phyloP scores from a whole-genome alignment of 92 coral and sea anemone genomes.

The Parazoanthus atlanticus region DNA sequence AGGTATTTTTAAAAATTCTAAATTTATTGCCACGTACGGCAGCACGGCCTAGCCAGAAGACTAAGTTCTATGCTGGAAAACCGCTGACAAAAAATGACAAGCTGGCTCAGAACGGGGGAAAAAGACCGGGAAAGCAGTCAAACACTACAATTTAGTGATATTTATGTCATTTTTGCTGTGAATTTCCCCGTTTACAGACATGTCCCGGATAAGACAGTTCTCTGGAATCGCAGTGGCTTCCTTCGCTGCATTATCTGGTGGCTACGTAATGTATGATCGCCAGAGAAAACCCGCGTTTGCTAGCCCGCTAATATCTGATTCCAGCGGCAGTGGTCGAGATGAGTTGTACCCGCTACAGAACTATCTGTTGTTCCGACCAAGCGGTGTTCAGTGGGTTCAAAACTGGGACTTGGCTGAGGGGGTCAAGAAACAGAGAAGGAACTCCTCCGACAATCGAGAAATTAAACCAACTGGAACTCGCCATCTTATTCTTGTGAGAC shows the following conservation, averaged over 20 bases:
- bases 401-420: conserved; percentile 85
- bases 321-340: conserved; percentile 3
- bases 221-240: conserved; percentile 74
- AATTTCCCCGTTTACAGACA: conserved; percentile 1
- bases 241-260: conserved; percentile 78
- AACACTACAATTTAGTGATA: neutral
- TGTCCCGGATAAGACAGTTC: conserved; percentile 71
- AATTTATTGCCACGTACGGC: neutral
- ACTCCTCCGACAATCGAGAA: conserved; percentile 47
- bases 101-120: neutral
- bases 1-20: too few relatives aligned
- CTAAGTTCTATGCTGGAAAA: conserved; percentile 10
- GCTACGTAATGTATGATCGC: conserved; percentile 61
- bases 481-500: conserved; percentile 84
- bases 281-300: conserved; percentile 61
- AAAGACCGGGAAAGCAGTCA: neutral
- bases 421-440: conserved; percentile 54
- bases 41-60: neutral
- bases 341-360: conserved; percentile 59
- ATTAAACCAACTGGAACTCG: conserved; percentile 91
- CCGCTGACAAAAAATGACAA: conserved; percentile 22
- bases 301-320: conserved; percentile 43
- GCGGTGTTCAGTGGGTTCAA: conserved; percentile 68
- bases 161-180: neutral
- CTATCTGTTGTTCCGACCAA: conserved; percentile 64